A percentile compares a stretch with the other conserved stretches of the same genome.
phyloP scores from a whole-genome alignment of 1,140 invertebrate genomes.

The Zaprionus ornatus region DNA sequence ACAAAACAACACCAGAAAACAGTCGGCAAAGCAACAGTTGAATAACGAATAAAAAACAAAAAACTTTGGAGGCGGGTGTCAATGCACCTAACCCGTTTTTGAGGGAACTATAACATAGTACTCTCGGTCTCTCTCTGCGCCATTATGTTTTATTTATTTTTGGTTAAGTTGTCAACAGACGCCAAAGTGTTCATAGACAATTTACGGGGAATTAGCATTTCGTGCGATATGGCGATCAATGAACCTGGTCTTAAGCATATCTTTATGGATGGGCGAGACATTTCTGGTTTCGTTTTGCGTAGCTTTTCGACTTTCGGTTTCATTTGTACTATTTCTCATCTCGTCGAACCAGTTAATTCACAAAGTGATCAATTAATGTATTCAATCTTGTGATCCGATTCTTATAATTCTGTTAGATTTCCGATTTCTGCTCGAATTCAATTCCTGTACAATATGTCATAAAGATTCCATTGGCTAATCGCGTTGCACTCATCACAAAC shows the following conservation, averaged over 20 bases:
- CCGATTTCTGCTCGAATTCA: conserved; percentile 26
- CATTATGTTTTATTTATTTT: conserved; percentile 66
- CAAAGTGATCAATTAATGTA: conserved; percentile 31
- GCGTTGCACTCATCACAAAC: conserved; percentile 18
- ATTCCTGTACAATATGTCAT: conserved; percentile 11
- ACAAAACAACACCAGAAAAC: conserved; percentile 4
- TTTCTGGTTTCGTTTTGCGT: conserved; percentile 51
- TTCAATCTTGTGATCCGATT: conserved; percentile 28
- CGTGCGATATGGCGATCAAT: conserved; percentile 59
- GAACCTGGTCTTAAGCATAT: conserved; percentile 40
- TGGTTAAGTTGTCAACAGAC: conserved; percentile 54
- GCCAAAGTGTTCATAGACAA: conserved; percentile 56
- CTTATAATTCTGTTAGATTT: background rate
- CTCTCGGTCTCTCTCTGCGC: conserved; percentile 31
- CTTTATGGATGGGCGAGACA: conserved; percentile 39
- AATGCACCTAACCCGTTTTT: conserved; percentile 68
- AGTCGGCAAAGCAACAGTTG: background rate
- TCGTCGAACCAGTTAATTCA: conserved; percentile 16
- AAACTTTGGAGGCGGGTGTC: conserved; percentile 48
- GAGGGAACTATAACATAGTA: conserved; percentile 27
- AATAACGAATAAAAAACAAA: conserved; percentile 7
- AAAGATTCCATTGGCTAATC: background rate
- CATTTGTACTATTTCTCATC: conserved; percentile 42
- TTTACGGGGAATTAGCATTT: conserved; percentile 67
- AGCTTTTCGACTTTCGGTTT: conserved; percentile 44